phyloP scores from a whole-genome alignment of 2,113 vertebrate genomes.

The Chroicocephalus ridibundus region DNA sequence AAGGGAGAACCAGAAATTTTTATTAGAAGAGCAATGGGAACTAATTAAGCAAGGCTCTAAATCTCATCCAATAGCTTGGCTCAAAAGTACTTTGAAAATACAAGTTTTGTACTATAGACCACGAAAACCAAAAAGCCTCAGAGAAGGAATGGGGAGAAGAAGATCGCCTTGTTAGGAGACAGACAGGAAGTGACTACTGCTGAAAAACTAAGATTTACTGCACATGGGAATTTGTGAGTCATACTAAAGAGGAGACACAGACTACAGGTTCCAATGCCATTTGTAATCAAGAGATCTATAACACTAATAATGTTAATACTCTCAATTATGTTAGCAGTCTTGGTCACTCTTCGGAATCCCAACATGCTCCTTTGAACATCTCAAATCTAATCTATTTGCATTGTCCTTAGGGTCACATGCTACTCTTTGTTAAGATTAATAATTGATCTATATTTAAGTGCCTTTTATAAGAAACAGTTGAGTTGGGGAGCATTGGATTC shows the following conservation, averaged over 20 bases:
- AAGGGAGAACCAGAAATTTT: background rate
- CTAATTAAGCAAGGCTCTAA: background rate
- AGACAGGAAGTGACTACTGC: background rate
- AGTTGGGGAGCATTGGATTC: background rate
- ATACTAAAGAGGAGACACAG: background rate
- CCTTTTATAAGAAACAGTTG: background rate
- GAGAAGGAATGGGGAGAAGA: background rate
- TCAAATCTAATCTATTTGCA: background rate
- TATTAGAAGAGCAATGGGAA: background rate
- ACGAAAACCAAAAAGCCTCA: background rate
- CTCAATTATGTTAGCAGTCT: background rate
- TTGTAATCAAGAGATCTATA: background rate
- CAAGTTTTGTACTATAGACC: background rate
- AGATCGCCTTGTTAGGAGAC: background rate
- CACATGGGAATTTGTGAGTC: conserved; percentile 17
- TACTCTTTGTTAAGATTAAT: background rate
- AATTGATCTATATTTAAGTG: background rate
- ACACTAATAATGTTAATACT: background rate
- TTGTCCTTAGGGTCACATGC: background rate
- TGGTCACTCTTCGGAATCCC: background rate
- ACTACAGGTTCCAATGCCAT: background rate
- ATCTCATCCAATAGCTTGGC: background rate
- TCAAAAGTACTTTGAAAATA: background rate
- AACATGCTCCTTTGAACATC: background rate
- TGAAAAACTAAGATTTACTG: background rate